These are phyloP conservation scores for Pogonomyrmex californicus DNA, from an alignment of 1,140 invertebrate genomes.

Conservation along the genomic window DNA sequence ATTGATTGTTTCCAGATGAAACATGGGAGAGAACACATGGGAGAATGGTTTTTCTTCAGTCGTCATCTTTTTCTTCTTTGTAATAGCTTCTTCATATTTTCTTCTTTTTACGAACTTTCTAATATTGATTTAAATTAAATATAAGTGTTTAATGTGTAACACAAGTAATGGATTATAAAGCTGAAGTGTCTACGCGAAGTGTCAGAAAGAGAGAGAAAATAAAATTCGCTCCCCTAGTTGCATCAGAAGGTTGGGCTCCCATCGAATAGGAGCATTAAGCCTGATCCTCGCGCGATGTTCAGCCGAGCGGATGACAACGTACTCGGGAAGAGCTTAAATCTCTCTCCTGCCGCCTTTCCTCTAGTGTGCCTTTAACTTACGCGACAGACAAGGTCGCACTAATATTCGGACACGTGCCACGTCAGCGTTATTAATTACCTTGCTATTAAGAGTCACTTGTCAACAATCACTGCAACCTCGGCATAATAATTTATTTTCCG, in stretches of 20 bases:
- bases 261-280: conserved; percentile 87
- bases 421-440: conserved; percentile 80
- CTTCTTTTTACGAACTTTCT: neutral
- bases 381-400: conserved; percentile 43
- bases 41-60: conserved; percentile 11
- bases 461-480: conserved; percentile 55
- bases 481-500: conserved; percentile 24
- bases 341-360: conserved; percentile 75
- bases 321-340: conserved; percentile 84
- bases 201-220: conserved; percentile 39
- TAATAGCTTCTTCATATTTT: neutral
- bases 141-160: conserved; percentile 22
- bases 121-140: neutral
- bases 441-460: conserved; percentile 42
- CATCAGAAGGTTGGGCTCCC: conserved; percentile 79
- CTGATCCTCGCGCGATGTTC: conserved; percentile 86
- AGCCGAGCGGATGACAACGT: conserved; percentile 86
- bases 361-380: conserved; percentile 62
- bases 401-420: conserved; percentile 75
- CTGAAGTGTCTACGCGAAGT: conserved; percentile 3
- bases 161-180: conserved; percentile 34
- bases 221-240: conserved; percentile 66
- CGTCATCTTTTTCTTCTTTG: neutral
- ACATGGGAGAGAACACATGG: neutral
- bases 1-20: conserved; percentile 25